A percentile compares a stretch with the other conserved stretches of the same genome.
These are phyloP conservation scores for Himalopsyche anomala DNA, from an alignment of 2,888 invertebrate species.

Conservation along the genomic window DNA sequence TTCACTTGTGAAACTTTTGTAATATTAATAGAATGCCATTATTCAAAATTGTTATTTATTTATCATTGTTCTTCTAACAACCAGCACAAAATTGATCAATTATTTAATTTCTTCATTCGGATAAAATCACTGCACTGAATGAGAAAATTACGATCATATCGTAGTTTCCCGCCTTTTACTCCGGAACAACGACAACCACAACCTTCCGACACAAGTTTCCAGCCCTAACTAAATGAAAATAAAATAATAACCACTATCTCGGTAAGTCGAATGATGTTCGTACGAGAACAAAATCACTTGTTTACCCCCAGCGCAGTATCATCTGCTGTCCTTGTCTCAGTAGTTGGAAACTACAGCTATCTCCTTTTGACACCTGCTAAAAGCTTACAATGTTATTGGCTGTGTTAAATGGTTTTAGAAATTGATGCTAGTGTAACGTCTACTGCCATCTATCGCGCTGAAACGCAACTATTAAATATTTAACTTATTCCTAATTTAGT, in stretches of 20 bases:
- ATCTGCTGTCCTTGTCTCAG: conserved; percentile 43
- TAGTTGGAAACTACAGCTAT: conserved; percentile 36
- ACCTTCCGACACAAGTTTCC: conserved; percentile 18
- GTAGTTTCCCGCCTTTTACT: conserved; percentile 47
- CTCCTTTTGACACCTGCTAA: conserved; percentile 55
- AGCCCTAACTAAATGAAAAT: conserved; percentile 52
- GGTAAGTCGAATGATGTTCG: conserved; percentile 1
- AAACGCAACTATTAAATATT: too few relatives aligned
- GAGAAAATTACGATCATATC: conserved; percentile 48
- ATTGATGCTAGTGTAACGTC: background rate
- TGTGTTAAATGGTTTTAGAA: background rate
- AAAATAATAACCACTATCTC: conserved; percentile 39
- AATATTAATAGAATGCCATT: too few relatives aligned
- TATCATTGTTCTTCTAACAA: too few relatives aligned
- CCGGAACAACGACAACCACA: background rate
- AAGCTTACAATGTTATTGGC: conserved; percentile 17
- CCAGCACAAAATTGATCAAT: too few relatives aligned
- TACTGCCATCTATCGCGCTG: conserved; percentile 51
- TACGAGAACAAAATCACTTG: conserved; percentile 52
- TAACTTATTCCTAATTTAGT: too few relatives aligned
- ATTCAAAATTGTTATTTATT: too few relatives aligned
- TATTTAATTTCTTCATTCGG: too few relatives aligned
- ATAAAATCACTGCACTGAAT: conserved; percentile 18
- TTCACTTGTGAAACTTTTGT: too few relatives aligned
- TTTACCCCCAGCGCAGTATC: conserved; percentile 50